Evolutionary conservation across 2,797 vertebrate genomes (phyloP), one percentile per base, ranked within the genome.

Genomic region (Cuculus canorus): DNA sequence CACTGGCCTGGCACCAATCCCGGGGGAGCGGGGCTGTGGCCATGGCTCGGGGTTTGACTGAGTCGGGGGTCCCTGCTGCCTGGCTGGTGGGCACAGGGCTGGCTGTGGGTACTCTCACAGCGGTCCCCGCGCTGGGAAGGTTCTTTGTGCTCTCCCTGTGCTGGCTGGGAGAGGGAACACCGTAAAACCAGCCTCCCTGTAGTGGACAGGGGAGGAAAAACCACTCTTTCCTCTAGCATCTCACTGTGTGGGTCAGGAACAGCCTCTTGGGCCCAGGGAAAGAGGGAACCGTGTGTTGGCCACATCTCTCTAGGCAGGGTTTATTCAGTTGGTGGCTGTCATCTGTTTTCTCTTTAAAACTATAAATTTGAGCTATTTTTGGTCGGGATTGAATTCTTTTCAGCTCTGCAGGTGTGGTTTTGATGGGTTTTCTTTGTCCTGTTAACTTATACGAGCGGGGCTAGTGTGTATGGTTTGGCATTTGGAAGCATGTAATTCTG

Each of bases 111-210:
- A 21, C 11, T 50, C 24, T 64, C n/a, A 0, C 35, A 7, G 89
- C 53, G 5, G 68, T 69, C 9, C 70, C 21, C 82, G 84, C 73
- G 17, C 11, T 32, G 2, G 35, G 52, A 41, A 85, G 87, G 80
- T 86, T 93, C 86, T 94, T 91, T 96, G 94, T 96, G 88, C 57
- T 28, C 32, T 52, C 2, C 37, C 13, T 23, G 69, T 50, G 41
- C 11, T 32, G 82, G 75, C 66, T 57, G 75, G 56, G 61, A 76
- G 63, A 77, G 77, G 80, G 28, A 83, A 7, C 65, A 71, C 52
- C 39, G 39, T 59, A 10, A 50, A 17, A 8, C 9, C 47, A 47
- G 63, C 1, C 11, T 13, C 15, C 24, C 17, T 6, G 1, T 8
- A 33, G n/a, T 18, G 57, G 82, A 23, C 43, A 27, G 86, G 22